Conservation (phyloP, 2,113 vertebrate species). For the Perccottus glenii region DNA sequence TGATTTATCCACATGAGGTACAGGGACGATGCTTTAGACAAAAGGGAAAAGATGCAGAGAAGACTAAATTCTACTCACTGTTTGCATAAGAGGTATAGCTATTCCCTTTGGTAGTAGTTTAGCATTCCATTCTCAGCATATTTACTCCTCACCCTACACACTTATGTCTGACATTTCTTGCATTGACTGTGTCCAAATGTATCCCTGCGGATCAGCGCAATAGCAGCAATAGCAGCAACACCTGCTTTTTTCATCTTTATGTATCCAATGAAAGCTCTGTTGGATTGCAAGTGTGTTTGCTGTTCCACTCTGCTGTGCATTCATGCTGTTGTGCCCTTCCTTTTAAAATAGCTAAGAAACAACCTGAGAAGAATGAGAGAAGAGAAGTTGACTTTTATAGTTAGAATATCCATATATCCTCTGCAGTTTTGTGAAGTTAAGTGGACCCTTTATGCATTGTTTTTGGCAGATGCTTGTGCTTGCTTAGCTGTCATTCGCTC, state of each 20-base stretch:
- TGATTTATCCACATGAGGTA: constrained; percentile 67
- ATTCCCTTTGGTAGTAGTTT: constrained; percentile 43
- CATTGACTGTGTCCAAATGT: constrained; percentile 47
- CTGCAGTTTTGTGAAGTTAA: constrained; percentile 3
- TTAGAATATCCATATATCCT: constrained; percentile 2
- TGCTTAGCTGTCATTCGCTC: not conserved
- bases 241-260: constrained; percentile 55
- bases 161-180: constrained; percentile 49
- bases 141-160: constrained; percentile 54
- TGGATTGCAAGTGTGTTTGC: constrained; percentile 26
- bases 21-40: constrained; percentile 75
- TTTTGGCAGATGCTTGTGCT: not conserved
- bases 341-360: constrained; percentile 10
- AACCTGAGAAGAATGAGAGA: not conserved
- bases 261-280: constrained; percentile 21
- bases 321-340: constrained; percentile 1
- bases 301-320: constrained; percentile 5
- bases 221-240: constrained; percentile 55
- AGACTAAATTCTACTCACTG: constrained; percentile 26
- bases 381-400: constrained; percentile 1
- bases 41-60: constrained; percentile 37
- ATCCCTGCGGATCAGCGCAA: constrained; percentile 41
- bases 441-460: not conserved
- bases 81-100: constrained; percentile 16
- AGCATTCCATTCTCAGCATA: constrained; percentile 52